Evolutionary conservation across 2,888 invertebrate species (phyloP).

Genomic region (Brachypalpus laphriformis): DNA sequence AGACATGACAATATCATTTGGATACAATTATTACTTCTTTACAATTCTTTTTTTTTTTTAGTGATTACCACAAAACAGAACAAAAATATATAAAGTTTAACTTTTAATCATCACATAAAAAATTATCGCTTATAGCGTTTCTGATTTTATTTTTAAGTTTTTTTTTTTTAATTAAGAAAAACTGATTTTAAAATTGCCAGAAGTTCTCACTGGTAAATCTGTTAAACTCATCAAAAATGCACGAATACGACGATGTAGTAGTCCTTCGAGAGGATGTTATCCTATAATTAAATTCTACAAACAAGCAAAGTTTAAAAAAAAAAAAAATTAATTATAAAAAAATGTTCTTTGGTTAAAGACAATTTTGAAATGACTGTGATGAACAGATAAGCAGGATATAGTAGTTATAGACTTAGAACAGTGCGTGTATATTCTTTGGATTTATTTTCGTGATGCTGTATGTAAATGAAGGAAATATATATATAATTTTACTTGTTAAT

Average conservation of each 20-base stretch:
- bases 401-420: neutral
- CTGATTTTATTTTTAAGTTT: neutral
- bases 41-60: slow-evolving; percentile 56
- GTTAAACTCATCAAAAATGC: slow-evolving; percentile 61
- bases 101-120: slow-evolving; percentile 31
- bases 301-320: slow-evolving; percentile 48
- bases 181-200: slow-evolving; percentile 43
- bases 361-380: slow-evolving; percentile 21
- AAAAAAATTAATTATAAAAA: slow-evolving; percentile 24
- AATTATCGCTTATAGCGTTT: neutral
- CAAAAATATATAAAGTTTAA: neutral
- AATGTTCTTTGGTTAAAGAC: slow-evolving; percentile 37
- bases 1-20: slow-evolving; percentile 41
- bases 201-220: slow-evolving; percentile 56
- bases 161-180: neutral
- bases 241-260: slow-evolving; percentile 55
- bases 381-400: neutral
- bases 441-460: slow-evolving; percentile 2
- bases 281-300: slow-evolving; percentile 69
- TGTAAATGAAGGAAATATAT: slow-evolving; percentile 67
- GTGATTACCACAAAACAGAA: slow-evolving; percentile 30
- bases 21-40: slow-evolving; percentile 48
- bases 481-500: slow-evolving; percentile 75
- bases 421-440: slow-evolving; percentile 30
- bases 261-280: slow-evolving; percentile 59